Base-by-base conservation (phyloP, 2,113 vertebrate genomes). In the Psophia crepitans region DNA sequence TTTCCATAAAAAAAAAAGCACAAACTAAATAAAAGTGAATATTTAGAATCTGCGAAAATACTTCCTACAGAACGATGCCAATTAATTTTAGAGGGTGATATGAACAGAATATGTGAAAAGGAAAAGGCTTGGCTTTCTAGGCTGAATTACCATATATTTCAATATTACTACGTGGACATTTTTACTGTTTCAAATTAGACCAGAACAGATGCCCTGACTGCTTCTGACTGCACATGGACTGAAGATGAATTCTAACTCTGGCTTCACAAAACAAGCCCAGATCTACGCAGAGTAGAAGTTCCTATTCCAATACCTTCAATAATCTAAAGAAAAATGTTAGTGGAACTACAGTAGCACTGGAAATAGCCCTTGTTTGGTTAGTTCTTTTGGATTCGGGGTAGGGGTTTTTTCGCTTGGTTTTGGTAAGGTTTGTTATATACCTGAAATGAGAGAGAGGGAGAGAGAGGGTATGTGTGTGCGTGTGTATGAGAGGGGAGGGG, bases 1-100 rank as follows among this genome's bases (percentile, higher is more conserved):
- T 97, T 97, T 96, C 96, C 80, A 85, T 54, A 75, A 53, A 53
- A 51, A 88, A 98, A 96, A 21, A 90, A 96, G 85, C 78, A 88
- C 81, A 89, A 94, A 90, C 53, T 74, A 90, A 95, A 93, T 69
- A 85, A 84, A 84, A 96, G 30, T 9, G 82, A 70, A 66, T 87
- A 84, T 93, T 96, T 96, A 77, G 49, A 48, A 70, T 71, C 44
- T 85, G 48, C 11, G 70, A 70, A 90, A 87, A 66, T 27, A 19
- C 49, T 82, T 90, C 70, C 46, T 88, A 84, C 56, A 75, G 66
- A 71, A 68, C 28, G 1, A 4, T 58, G 56, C 16, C 11, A 49
- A 60, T 84, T 81, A 65, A 78, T 69, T 92, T 57, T 23, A 30
- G 33, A 54, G 77, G 32, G 15, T 39, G 35, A 33, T 73, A 56